Base-by-base conservation (phyloP, 2,888 invertebrate species). In the Temnothorax unifasciatus region DNA sequence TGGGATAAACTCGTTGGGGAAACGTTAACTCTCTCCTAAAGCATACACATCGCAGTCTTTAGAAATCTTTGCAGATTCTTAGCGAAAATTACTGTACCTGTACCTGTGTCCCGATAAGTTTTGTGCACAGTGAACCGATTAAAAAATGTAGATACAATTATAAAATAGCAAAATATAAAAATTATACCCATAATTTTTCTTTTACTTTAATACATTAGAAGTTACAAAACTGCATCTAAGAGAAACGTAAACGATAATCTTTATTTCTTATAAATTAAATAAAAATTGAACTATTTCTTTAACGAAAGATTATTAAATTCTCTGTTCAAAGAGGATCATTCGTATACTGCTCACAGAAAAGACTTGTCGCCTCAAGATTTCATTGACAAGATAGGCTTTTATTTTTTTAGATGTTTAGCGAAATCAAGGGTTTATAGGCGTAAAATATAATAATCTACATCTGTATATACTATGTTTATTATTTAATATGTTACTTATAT, bases 201-300 rank as follows among this genome's bases (percentile, higher is more conserved):
- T 47, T 47, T 4, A 9, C 29, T 5, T 29, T 5, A 68, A 47
- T 68, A 13, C 38, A 25, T 21, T 21, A 34, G 1, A 1, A 34
- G 34, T 29, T 29, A 41, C 21, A 21, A 21, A 21, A 21, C 8
- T 71, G 15, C 11, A 21, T 11, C 4, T 34, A 38, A 8, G 1
- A 38, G 34, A 38, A 38, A 15, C 21, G 9, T 15, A 21, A 34
- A 47, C 8, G 15, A 47, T 69, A 69, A 52, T 52, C 3, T 71
- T n/a, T 29, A 0, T 69, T 52, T 3, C 13, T 15, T n/a, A n/a
- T n/a, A n/a, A 50, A 50, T 69, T 50, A 69, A 69, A n/a, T 52
- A 52, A 50, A 13, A 69, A 69, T 69, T 34, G 8, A 68, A 18
- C 0, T 21, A 69, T 69, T 50, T 6, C n/a, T 69, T 69, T 3